Conservation (phyloP, 2,888 invertebrate species). For the Eudemis profundana region DNA sequence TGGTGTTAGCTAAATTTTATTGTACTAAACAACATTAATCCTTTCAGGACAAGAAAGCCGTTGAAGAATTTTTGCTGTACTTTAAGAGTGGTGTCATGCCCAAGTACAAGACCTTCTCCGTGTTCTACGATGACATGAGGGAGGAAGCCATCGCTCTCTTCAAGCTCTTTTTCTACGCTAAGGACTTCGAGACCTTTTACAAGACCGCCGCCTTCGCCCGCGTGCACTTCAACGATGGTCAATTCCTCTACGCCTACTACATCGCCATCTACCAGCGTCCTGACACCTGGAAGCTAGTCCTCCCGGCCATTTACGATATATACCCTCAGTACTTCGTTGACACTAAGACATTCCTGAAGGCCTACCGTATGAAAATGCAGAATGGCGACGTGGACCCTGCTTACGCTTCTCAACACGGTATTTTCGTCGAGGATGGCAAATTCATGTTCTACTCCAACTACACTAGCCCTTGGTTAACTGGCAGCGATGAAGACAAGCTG, state of each 20-base stretch:
- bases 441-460: constrained; percentile 48
- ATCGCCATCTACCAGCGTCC: constrained; percentile 84
- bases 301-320: constrained; percentile 85
- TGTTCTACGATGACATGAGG: constrained; percentile 17
- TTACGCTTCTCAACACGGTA: constrained; percentile 68
- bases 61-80: constrained; percentile 11
- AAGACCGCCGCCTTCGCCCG: constrained; percentile 84
- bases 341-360: constrained; percentile 21
- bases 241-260: constrained; percentile 87
- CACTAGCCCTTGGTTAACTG: constrained; percentile 17
- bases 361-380: constrained; percentile 22
- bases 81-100: constrained; percentile 16
- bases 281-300: constrained; percentile 83
- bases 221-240: constrained; percentile 85
- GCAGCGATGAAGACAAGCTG: constrained; percentile 19
- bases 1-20: neutral
- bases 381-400: constrained; percentile 11
- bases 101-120: constrained; percentile 19
- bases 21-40: neutral
- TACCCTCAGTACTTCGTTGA: constrained; percentile 19
- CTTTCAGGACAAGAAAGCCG: constrained; percentile 76
- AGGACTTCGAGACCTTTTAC: constrained; percentile 85
- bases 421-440: constrained; percentile 69
- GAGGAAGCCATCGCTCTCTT: constrained; percentile 15
- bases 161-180: constrained; percentile 23